These are phyloP conservation scores for Argyrosomus japonicus DNA, from an alignment of 2,113 vertebrate genomes.

Conservation along the genomic window DNA sequence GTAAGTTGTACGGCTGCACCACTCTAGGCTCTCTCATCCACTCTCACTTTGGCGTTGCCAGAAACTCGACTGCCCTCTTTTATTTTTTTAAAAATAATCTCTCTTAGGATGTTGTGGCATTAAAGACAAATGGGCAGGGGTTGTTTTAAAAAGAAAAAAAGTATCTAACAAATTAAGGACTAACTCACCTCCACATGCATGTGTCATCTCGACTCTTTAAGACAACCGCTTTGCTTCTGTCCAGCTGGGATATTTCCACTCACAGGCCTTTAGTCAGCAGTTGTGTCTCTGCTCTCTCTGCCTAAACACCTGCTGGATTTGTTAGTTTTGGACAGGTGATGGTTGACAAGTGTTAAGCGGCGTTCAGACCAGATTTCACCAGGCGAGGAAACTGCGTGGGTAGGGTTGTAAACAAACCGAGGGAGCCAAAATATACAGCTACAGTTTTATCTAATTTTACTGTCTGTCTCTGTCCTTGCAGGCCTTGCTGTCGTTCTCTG, in stretches of 20 bases:
- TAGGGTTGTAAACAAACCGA: not conserved
- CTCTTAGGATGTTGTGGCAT: conserved; percentile 30
- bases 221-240: conserved; percentile 68
- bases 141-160: not conserved
- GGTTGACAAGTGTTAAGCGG: not conserved
- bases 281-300: conserved; percentile 33
- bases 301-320: conserved; percentile 48
- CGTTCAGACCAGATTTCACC: conserved; percentile 32
- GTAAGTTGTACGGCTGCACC: conserved; percentile 90
- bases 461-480: not conserved
- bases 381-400: rapidly evolving
- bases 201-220: conserved; percentile 69
- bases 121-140: conserved; percentile 7
- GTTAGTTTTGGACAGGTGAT: conserved; percentile 15
- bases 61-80: conserved; percentile 41
- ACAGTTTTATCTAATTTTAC: not conserved
- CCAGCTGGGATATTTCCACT: conserved; percentile 40
- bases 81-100: not conserved
- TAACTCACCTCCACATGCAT: conserved; percentile 86
- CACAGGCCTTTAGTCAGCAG: conserved; percentile 37
- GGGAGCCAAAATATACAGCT: not conserved
- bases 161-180: conserved; percentile 70
- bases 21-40: conserved; percentile 79
- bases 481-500: no score
- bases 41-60: conserved; percentile 68